These are phyloP conservation scores for Rhea pennata DNA, from an alignment of 2,113 vertebrate genomes.

Conservation along the genomic window DNA sequence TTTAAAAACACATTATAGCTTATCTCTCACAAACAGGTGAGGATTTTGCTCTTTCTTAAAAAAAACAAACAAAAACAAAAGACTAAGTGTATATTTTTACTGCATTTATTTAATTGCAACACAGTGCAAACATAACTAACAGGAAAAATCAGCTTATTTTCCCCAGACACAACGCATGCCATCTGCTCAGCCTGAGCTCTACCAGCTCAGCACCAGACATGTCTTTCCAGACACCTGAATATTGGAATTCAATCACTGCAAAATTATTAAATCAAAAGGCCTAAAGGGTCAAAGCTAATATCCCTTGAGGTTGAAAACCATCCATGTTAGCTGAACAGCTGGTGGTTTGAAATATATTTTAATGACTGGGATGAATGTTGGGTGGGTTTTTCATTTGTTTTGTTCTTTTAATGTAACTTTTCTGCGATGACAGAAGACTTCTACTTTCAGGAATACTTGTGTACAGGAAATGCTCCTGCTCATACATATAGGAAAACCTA, in stretches of 20 bases:
- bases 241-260: conserved; percentile 58
- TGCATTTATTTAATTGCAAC: conserved; percentile 2
- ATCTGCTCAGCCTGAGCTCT: conserved; percentile 43
- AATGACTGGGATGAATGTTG: not conserved
- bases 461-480: not conserved
- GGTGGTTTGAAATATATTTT: not conserved
- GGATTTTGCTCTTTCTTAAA: conserved; percentile 17
- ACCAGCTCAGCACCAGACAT: not conserved
- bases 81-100: not conserved
- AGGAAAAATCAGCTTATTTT: not conserved
- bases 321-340: not conserved
- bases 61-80: not conserved
- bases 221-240: conserved; percentile 29
- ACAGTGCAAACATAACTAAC: not conserved
- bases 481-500: not conserved
- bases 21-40: conserved; percentile 62
- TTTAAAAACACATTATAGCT: conserved; percentile 38
- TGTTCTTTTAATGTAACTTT: not conserved
- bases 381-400: not conserved
- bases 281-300: conserved; percentile 40
- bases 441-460: not conserved
- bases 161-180: not conserved
- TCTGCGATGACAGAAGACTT: not conserved
- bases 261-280: conserved; percentile 57
- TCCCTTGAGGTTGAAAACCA: conserved; percentile 14